Percentiles rank a stretch among this genome's conserved stretches.
Conservation (phyloP, 2,797 vertebrate genomes). For the Catamblyrhynchus diadema region DNA sequence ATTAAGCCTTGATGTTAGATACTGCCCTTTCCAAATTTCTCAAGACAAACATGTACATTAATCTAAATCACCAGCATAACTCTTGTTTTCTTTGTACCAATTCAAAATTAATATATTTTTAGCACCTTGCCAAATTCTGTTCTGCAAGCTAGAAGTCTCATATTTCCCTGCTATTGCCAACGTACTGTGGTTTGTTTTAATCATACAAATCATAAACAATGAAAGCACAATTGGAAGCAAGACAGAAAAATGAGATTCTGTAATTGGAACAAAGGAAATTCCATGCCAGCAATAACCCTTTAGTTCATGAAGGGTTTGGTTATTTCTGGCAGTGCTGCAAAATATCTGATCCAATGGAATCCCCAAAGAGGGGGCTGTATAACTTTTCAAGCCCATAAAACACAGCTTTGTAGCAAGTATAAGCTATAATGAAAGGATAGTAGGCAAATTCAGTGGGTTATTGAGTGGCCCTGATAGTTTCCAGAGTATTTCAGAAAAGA, state of each 20-base stretch:
- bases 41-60: not conserved
- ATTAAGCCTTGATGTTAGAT: not conserved
- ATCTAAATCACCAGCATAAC: not conserved
- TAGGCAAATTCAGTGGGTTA: not conserved
- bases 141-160: not conserved
- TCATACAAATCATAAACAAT: conserved; percentile 44
- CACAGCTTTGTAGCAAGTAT: conserved; percentile 33
- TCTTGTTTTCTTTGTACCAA: not conserved
- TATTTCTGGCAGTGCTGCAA: conserved; percentile 40
- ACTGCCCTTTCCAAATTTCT: not conserved
- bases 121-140: conserved; percentile 29
- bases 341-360: conserved; percentile 27
- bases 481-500: conserved; percentile 28
- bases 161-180: conserved; percentile 45
- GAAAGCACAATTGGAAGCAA: conserved; percentile 31
- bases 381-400: conserved; percentile 35
- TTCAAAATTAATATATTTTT: conserved; percentile 35
- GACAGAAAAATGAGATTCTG: conserved; percentile 49
- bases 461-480: not conserved
- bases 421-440: not conserved
- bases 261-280: conserved; percentile 51
- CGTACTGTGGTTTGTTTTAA: not conserved
- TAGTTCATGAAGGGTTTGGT: conserved; percentile 10
- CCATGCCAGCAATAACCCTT: conserved; percentile 49
- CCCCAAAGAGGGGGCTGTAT: not conserved